Evolutionary conservation across 2,797 vertebrate species (phyloP), one percentile per base, ranked within the genome.

Genomic region (Orestias chungarensis): DNA sequence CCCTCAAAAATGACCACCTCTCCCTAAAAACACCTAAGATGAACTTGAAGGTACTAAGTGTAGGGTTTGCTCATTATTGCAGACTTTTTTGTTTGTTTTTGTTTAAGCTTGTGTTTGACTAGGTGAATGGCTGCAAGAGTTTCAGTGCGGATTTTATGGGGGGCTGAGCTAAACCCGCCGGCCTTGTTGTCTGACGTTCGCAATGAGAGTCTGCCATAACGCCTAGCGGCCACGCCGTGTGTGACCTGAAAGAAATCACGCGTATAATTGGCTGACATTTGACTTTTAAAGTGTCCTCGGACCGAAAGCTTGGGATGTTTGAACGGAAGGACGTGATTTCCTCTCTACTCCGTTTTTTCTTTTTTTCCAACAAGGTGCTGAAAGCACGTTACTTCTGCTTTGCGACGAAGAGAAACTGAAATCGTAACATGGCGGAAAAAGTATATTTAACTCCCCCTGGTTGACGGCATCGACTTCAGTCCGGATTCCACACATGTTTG

Each of bases 21-120:
- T 71, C 81, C 70, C 78, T 70, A 85, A 69, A 89, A 69, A 89
- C 65, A 75, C 70, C 72, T 75, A 69, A 81, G 75, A 82, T 77
- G 66, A 84, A 80, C 78, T 78, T 83, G 31, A 86, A 80, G 91
- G 88, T 90, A 88, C 81, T 91, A 79, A 23, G 83, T 85, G 88
- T 90, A 86, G 88, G 87, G 77, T 84, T 90, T 83, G 81, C 74
- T 67, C 0, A 64, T 68, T 78, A 46, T 80, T 74, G 82, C 75
- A 49, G 68, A 57, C 29, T 38, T 69, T n/a, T 76, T n/a, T 29
- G 49, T 61, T 71, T 47, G 42, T 27, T 66, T 29, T 31, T 74
- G 31, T 75, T 12, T 1, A 64, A 64, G 8, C 54, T 62, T 8
- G 23, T 14, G 25, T 68, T 69, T 46, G n/a, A 73, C 70, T 10